Evolutionary conservation across 2,113 vertebrate genomes (phyloP), one percentile per base, ranked within the genome.

Genomic region (Gallinago media): DNA sequence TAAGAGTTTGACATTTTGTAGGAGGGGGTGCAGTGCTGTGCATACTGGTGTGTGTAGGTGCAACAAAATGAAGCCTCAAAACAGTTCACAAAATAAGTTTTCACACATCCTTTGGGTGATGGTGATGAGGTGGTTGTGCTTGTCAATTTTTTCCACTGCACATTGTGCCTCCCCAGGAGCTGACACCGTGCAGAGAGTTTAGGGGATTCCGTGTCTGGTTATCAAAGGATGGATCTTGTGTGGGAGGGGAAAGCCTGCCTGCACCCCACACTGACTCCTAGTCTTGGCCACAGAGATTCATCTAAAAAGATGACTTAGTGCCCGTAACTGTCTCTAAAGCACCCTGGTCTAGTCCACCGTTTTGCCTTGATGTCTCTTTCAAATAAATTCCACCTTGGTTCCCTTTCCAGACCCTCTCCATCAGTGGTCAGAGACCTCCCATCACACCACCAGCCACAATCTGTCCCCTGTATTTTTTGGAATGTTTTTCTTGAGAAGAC

Each of bases 241-340:
- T 97, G 38, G 95, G 96, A 94, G 96, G 95, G 94, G 94, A n/a
- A 97, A 95, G 93, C 94, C 95, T 93, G 81, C 74, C 77, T 94
- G 92, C 40, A 49, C 88, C 81, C 55, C 36, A 44, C 38, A 10
- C 80, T 54, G 62, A n/a, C 58, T 96, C 56, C 46, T 75, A 32
- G 29, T 85, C 80, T 85, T 34, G 6, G 85, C 74, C 74, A 82
- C 93, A 85, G 87, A 59, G 34, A 55, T 71, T 79, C 21, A 25
- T 63, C 52, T 70, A n/a, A 71, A 34, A 50, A 84, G 52, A 71
- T 56, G 56, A 71, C 34, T 87, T 79, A 8, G 50, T 61, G 76
- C 77, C 74, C 26, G 6, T 34, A 84, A 65, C 31, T 58, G 61
- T 67, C 62, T 82, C 82, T 85, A 8, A 34, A 89, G n/a, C 27